Conservation (phyloP, 2,797 vertebrate species). For the Meriones psammophilus region DNA sequence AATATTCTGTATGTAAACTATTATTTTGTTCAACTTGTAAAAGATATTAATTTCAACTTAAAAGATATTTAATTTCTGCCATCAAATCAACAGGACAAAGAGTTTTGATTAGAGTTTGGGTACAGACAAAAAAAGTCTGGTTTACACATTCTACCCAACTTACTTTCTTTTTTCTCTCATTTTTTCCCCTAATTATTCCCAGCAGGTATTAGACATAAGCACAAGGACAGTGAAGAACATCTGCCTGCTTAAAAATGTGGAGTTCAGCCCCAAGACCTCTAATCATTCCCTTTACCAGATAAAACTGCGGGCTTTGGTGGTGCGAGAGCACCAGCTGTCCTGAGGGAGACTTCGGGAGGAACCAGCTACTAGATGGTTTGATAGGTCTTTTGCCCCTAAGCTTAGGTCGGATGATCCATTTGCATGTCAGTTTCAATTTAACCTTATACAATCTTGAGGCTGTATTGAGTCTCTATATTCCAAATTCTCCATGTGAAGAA, state of each 20-base stretch:
- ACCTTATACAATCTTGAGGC: not conserved
- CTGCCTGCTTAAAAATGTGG: not conserved
- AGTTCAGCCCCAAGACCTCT: not conserved
- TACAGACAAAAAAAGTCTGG: not conserved
- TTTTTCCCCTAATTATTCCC: not conserved
- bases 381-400: too few relatives aligned
- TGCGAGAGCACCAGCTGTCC: too few relatives aligned
- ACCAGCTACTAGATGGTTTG: too few relatives aligned
- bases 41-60: not conserved
- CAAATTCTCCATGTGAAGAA: not conserved
- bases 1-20: not conserved
- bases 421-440: not conserved
- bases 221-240: not conserved
- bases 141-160: not conserved
- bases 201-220: not conserved
- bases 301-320: too few relatives aligned
- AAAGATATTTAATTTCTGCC: not conserved
- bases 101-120: not conserved
- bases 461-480: not conserved
- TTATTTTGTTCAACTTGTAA: not conserved
- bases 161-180: not conserved
- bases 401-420: too few relatives aligned
- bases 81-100: not conserved
- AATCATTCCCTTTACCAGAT: too few relatives aligned
- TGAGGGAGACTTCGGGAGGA: too few relatives aligned